Evolutionary conservation across 2,888 invertebrate species (phyloP), one percentile per base, ranked within the genome.

Genomic region (Oxyscelio sp.): DNA sequence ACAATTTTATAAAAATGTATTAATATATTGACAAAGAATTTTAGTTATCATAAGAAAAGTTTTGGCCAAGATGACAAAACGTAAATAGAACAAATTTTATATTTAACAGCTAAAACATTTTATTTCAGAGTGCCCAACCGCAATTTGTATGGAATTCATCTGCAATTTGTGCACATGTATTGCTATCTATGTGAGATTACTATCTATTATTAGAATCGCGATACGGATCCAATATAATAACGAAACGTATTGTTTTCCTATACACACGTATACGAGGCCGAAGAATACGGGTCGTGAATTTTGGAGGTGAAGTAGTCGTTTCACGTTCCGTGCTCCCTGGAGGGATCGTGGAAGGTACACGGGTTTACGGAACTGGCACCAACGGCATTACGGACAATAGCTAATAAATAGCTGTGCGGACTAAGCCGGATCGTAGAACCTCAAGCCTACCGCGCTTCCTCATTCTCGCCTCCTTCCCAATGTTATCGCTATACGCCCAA

Each of bases 211-310:
- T 77, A 75, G 81, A 24, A 48, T n/a, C 24, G 22, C 22, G 50
- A 83, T 80, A 68, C 54, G 66, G 65, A 80, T 70, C 50, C 80
- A 77, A 83, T 83, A 77, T 77, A 83, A 83, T 74, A 79, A 73
- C 70, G 61, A 77, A 83, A 83, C 77, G 68, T 85, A 85, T 83
- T 80, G 85, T 80, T 83, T 85, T 83, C 80, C 85, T 78, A 85
- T 83, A 83, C 54, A 38, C 50, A n/a, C n/a, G 50, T 78, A 73
- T 24, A 22, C 27, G 31, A 31, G 31, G n/a, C 21, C 22, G 56
- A 65, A 24, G 45, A 56, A 71, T 61, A 31, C 50, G 56, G 71
- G 59, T 77, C 79, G 83, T 83, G 83, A 85, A 85, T 83, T 83
- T 83, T 65, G 63, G 73, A 79, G 21, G 56, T 73, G 34, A 79